These are phyloP conservation scores for Trissoscelio sp. DNA, from an alignment of 2,888 invertebrate genomes.

Conservation along the genomic window DNA sequence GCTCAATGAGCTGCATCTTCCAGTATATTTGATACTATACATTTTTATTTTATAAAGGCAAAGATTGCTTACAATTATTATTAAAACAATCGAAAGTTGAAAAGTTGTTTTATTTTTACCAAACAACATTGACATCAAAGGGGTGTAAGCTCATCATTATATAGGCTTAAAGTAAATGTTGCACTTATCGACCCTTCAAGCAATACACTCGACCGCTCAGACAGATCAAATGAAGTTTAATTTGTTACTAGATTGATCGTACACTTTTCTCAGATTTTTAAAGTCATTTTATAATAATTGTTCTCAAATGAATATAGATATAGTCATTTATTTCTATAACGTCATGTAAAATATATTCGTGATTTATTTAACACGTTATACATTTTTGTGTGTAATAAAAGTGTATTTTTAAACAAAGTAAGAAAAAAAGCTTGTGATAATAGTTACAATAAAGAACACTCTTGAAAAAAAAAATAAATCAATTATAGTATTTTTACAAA, in stretches of 20 bases:
- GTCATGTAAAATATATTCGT: no score
- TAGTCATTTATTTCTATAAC: no score
- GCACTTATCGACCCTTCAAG: slow-evolving; percentile 63
- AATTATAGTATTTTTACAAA: slow-evolving; percentile 9
- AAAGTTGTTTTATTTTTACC: slow-evolving; percentile 39
- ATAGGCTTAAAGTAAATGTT: slow-evolving; percentile 57
- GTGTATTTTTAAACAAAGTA: no score
- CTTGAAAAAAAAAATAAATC: background rate
- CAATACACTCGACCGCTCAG: slow-evolving; percentile 35
- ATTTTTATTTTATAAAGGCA: slow-evolving; percentile 33
- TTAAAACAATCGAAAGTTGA: slow-evolving; percentile 30
- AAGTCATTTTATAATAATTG: background rate
- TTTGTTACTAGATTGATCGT: slow-evolving; percentile 31
- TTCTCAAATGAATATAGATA: no score
- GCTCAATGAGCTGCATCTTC: slow-evolving; percentile 60
- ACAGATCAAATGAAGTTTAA: slow-evolving; percentile 52
- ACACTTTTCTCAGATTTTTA: background rate
- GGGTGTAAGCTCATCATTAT: slow-evolving; percentile 41
- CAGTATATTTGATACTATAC: slow-evolving; percentile 34
- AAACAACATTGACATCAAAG: slow-evolving; percentile 39
- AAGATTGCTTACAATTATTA: slow-evolving; percentile 27
- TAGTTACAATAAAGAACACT: background rate
- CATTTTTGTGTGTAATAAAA: background rate
- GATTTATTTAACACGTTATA: no score
- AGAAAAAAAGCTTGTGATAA: background rate